A percentile compares a stretch with the other conserved stretches of the same genome.
phyloP scores from a whole-genome alignment of 1,140 invertebrate species.

The Drosophila orena region DNA sequence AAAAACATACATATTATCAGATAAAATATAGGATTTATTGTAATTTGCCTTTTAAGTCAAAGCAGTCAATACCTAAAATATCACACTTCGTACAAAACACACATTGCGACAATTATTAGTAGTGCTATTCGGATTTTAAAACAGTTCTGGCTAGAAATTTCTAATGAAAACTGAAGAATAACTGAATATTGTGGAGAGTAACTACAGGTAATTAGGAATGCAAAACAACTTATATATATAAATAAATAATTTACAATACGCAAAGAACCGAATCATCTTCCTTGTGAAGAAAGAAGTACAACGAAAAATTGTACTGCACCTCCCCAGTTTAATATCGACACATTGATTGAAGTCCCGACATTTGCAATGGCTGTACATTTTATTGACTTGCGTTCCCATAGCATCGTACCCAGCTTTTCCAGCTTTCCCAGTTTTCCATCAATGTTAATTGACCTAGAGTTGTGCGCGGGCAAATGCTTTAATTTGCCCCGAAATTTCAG shows the following conservation, averaged over 20 bases:
- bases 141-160: background rate
- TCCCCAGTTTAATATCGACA: constrained; percentile 46
- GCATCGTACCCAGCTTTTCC: background rate
- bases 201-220: constrained; percentile 1
- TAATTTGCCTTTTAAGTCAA: background rate
- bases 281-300: background rate
- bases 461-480: constrained; percentile 30
- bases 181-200: background rate
- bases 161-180: background rate
- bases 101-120: background rate
- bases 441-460: constrained; percentile 62
- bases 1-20: too few species aligned
- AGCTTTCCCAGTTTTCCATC: constrained; percentile 34
- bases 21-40: too few species aligned
- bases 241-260: background rate
- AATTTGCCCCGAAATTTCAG: constrained; percentile 62
- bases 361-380: constrained; percentile 59
- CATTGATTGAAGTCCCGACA: constrained; percentile 71
- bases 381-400: constrained; percentile 48
- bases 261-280: background rate
- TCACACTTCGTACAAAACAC: background rate
- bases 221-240: background rate
- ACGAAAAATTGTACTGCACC: constrained; percentile 1
- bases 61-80: background rate
- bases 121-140: background rate